Conservation (phyloP, 2,888 invertebrate genomes). For the Tinea pellionella region DNA sequence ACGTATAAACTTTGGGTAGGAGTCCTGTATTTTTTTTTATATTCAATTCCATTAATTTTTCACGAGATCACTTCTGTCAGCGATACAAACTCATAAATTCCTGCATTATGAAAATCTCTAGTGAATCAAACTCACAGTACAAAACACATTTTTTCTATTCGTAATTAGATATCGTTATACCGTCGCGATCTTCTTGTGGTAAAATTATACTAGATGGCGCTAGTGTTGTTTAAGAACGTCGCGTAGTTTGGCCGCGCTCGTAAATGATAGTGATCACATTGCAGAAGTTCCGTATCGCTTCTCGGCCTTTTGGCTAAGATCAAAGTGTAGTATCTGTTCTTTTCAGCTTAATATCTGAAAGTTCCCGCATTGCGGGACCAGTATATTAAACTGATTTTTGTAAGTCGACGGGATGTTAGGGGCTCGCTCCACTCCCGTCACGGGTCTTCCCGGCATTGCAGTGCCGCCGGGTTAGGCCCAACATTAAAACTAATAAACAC, state of each 20-base stretch:
- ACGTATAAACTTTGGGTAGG: no score
- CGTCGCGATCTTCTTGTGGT: no score
- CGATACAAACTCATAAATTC: no score
- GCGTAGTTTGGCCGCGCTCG: background rate
- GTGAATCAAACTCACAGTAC: no score
- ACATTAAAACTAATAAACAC: background rate
- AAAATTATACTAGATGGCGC: background rate
- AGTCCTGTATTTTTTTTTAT: no score
- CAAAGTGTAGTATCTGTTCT: background rate
- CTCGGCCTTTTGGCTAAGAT: background rate
- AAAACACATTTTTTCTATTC: no score
- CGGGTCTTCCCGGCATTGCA: background rate
- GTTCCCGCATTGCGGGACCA: background rate
- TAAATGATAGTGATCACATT: no score
- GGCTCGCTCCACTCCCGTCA: background rate
- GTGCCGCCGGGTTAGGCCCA: background rate
- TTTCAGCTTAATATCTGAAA: background rate
- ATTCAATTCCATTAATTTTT: no score
- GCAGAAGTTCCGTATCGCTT: background rate
- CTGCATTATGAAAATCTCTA: no score
- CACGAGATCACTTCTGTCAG: no score
- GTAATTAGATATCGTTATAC: no score
- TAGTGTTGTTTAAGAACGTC: background rate
- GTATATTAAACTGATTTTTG: background rate
- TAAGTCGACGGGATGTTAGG: background rate